phyloP scores from a whole-genome alignment of 2,113 vertebrate genomes.

The Crotalus viridis region DNA sequence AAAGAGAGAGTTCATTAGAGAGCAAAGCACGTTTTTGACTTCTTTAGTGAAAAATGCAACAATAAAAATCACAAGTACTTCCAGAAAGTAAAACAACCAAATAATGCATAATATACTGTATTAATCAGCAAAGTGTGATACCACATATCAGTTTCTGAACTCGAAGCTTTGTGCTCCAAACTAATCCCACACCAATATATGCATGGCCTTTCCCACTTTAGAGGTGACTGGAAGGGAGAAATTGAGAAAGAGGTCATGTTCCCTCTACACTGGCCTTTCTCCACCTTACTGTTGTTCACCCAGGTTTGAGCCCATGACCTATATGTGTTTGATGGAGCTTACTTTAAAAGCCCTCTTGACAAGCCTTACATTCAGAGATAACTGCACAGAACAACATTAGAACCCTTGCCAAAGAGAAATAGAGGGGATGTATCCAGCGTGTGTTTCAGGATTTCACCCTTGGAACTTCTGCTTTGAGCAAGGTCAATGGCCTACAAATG shows the following conservation, averaged over 20 bases:
- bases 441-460: neutral
- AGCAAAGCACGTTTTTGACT: neutral
- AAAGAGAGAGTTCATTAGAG: neutral
- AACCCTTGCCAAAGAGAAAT: neutral
- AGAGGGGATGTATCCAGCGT: neutral
- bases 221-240: neutral
- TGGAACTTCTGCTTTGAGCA: neutral
- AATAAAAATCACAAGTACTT: neutral
- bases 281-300: neutral
- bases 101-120: neutral
- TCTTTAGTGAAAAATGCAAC: neutral
- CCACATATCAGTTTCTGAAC: neutral
- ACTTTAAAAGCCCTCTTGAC: neutral
- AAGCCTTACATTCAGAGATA: neutral
- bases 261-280: neutral
- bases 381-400: neutral
- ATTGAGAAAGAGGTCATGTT: neutral
- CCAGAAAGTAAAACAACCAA: neutral
- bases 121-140: neutral
- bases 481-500: neutral
- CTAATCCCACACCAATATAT: neutral
- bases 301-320: neutral
- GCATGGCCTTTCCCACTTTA: neutral
- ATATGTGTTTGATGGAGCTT: neutral
- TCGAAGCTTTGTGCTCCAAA: neutral